A percentile compares a stretch with the other conserved stretches of the same genome.
phyloP scores from a whole-genome alignment of 2,888 invertebrate genomes.

The Mimas tiliae region DNA sequence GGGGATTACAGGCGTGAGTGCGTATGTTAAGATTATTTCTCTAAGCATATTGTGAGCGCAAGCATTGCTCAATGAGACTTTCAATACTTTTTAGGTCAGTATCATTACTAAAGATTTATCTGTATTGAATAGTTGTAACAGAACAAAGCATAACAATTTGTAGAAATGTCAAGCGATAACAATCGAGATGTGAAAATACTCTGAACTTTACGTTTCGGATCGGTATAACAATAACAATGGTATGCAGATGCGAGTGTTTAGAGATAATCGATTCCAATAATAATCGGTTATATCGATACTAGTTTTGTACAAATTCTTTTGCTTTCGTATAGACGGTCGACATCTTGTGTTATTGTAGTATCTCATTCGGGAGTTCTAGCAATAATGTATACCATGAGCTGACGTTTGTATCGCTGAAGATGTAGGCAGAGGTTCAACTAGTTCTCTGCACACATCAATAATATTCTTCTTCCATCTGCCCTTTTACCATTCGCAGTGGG shows the following conservation, averaged over 20 bases:
- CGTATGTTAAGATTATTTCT: too few relatives aligned
- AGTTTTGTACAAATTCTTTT: too few relatives aligned
- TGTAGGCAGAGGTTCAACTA: too few relatives aligned
- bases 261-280: not conserved
- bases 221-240: not conserved
- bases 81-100: slow-evolving; percentile 8
- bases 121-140: slow-evolving; percentile 3
- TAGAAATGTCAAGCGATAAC: slow-evolving; percentile 21
- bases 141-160: slow-evolving; percentile 17
- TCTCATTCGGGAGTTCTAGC: too few relatives aligned
- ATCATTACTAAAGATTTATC: slow-evolving; percentile 1
- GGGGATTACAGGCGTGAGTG: too few relatives aligned
- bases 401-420: too few relatives aligned
- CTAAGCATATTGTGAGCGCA: not conserved
- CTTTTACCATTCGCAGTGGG: too few relatives aligned
- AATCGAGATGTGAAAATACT: slow-evolving; percentile 10
- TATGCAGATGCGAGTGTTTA: not conserved
- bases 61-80: not conserved
- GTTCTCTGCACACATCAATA: too few relatives aligned
- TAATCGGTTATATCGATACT: not conserved
- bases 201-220: not conserved
- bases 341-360: too few relatives aligned
- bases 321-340: too few relatives aligned
- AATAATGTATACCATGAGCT: too few relatives aligned
- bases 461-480: too few relatives aligned